Base-by-base conservation (phyloP, 2,113 vertebrate genomes). In the Cyanoliseus patagonus region DNA sequence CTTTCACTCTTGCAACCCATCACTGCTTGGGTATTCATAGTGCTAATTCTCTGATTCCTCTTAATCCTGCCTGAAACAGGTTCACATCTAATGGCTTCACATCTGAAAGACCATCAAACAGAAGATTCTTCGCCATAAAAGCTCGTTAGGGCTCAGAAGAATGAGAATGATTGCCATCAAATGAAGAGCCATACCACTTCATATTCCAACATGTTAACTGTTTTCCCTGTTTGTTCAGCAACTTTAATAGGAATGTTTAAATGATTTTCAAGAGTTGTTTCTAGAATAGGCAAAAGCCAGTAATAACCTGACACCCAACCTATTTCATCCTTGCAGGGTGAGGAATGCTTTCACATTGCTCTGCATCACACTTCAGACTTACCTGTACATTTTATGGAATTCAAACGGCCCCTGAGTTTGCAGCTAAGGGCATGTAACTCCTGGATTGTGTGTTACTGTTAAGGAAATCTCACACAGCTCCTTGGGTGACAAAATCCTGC, bases 301-400 rank as follows among this genome's bases (percentile, higher is more conserved):
- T 17, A 64, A 64, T 19, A 79, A 37, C 39, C 30, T 79, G 73
- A 64, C 90, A 64, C n/a, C 17, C 10, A 14, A 19, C 47, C 4
- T 25, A n/a, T 64, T 69, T 83, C 67, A 59, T 27, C 61, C 73
- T 61, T 37, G 20, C 28, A 7, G 11, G 25, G 53, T 1, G 3
- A 63, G 37, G 53, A 13, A 31, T 66, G 20, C 24, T 84, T 70
- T 35, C 9, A 64, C 19, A 17, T 39, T 0, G 2, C 37, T 86
- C 53, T 1, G 4, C n/a, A 4, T 12, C 0, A 0, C 23, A 6
- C 30, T 59, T 61, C 49, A n/a, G 35, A 35, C 42, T 46, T 37
- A 14, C 31, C 42, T 42, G 42, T 16, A 19, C 16, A 1, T 64
- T 86, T 79, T 51, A 61, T 13, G 35, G 51, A 51, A 62, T 1